Conservation (phyloP, 2,113 vertebrate genomes). For the Bos javanicus region DNA sequence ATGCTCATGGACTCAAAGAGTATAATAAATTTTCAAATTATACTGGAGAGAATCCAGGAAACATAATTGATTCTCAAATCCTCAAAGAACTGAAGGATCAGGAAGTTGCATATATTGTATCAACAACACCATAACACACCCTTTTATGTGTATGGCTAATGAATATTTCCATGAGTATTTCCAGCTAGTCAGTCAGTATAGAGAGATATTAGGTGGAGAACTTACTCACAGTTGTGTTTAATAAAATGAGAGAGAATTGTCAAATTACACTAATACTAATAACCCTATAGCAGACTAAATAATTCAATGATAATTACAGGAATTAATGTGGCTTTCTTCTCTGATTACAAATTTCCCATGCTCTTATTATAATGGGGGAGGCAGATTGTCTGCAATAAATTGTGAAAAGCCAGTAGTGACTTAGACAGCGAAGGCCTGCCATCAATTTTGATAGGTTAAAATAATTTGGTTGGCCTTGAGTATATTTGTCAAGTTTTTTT, state of each 20-base stretch:
- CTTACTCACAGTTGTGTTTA: slow-evolving; percentile 8
- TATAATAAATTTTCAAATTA: not conserved
- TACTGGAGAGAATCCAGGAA: not conserved
- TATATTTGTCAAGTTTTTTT: not conserved
- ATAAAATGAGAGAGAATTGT: not conserved
- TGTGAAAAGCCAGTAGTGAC: not conserved
- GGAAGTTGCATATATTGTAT: not conserved
- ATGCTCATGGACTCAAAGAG: not conserved
- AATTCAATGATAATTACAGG: not conserved
- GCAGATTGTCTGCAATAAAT: not conserved
- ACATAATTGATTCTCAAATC: not conserved
- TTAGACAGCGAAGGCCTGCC: not conserved
- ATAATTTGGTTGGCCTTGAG: not conserved
- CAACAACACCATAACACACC: rapidly evolving
- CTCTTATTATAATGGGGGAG: not conserved
- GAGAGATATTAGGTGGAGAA: not conserved
- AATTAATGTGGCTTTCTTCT: not conserved
- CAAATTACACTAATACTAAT: not conserved
- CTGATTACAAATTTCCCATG: not conserved
- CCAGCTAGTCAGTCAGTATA: not conserved
- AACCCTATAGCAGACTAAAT: not conserved
- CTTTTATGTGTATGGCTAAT: not conserved
- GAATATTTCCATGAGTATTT: not conserved
- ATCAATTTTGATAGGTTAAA: slow-evolving; percentile 18
- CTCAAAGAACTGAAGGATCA: not conserved